phyloP scores from a whole-genome alignment of 2,797 vertebrate genomes.

The Falco berigora region DNA sequence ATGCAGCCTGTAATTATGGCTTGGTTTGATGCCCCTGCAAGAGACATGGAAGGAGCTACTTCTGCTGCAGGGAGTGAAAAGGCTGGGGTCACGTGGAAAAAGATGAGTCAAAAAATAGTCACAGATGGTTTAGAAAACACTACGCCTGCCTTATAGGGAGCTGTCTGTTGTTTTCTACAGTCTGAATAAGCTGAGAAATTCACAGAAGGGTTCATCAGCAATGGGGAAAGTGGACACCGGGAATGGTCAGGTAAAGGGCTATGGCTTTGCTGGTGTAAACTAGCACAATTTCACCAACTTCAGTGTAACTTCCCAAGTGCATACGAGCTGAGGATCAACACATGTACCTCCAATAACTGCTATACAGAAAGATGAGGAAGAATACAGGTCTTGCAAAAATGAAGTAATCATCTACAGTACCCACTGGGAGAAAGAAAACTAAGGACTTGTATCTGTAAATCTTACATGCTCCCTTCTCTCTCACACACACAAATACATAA shows the following conservation, averaged over 20 bases:
- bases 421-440: not conserved
- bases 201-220: not conserved
- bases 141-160: not conserved
- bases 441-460: not conserved
- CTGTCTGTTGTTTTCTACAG: not conserved
- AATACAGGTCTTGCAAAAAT: not conserved
- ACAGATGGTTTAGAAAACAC: conserved; percentile 17
- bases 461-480: not conserved
- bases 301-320: not conserved
- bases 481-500: not conserved
- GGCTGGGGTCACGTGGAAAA: not conserved
- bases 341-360: not conserved
- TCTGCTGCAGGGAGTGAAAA: not conserved
- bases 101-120: conserved; percentile 18
- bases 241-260: not conserved
- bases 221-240: not conserved
- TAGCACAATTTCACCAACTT: not conserved
- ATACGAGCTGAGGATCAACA: not conserved
- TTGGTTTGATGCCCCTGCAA: not conserved
- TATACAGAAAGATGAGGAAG: not conserved
- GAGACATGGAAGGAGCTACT: not conserved
- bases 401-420: not conserved
- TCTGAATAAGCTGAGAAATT: not conserved
- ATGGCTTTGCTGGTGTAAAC: not conserved
- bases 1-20: not conserved